Evolutionary conservation across 2,113 vertebrate species (phyloP), one percentile per base, ranked within the genome.

Genomic region (Anarrhichthys ocellatus): DNA sequence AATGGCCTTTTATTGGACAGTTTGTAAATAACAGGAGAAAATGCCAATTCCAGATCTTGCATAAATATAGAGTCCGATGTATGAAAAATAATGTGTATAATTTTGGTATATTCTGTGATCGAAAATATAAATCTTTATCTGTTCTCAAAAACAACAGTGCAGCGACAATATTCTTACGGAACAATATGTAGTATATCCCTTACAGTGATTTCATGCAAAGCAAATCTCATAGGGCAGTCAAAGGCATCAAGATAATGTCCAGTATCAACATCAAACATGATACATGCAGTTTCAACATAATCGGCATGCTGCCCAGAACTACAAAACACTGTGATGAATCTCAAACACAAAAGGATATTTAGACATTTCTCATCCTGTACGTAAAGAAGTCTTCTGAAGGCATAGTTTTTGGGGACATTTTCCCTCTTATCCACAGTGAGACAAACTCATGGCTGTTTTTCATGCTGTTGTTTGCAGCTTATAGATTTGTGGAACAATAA

Each of bases 201-300:
- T 42, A 56, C 34, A 80, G 74, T 36, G 50, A 40, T 40, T 67
- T 83, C 90, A 92, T 91, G 90, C 92, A 92, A 91, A 82, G 70
- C 81, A 85, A 92, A 92, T 92, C 89, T 92, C 85, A 81, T 80
- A 40, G 68, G 90, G 88, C 88, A 84, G 67, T 84, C 58, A 59
- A 87, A 93, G 89, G 88, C 85, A 88, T 93, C 40, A 13, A 78
- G 44, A 85, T 82, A 24, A 81, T 69, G 52, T 88, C 36, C 54
- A 65, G 52, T 24, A 44, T 86, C 34, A 78, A 74, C 76, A 73
- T 85, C 48, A 71, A 80, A 78, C 54, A 87, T 63, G 52, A 80
- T n/a, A 48, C 91, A 86, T 89, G 89, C 90, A 85, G 32, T 72
- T 84, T 70, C 38, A 86, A 83, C 74, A 81, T 62, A 82, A 75